Percentiles rank a stretch among this genome's conserved stretches.
These are phyloP conservation scores for Melolontha melolontha DNA, from an alignment of 2,888 invertebrate genomes.

Conservation along the genomic window DNA sequence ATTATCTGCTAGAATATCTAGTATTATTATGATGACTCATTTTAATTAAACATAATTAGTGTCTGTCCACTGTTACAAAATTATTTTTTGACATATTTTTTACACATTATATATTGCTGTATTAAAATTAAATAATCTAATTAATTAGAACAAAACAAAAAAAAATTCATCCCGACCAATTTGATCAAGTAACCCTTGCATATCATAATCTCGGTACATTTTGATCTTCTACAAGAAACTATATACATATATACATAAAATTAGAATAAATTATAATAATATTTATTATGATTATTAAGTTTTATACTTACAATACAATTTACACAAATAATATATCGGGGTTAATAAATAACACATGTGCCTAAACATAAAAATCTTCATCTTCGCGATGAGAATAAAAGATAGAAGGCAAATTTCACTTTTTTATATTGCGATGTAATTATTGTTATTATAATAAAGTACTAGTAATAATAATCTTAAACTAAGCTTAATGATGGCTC, in stretches of 20 bases:
- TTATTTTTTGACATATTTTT: constrained; percentile 3
- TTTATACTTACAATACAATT: too few species aligned
- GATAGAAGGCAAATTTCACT: constrained; percentile 8
- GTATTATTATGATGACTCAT: too few species aligned
- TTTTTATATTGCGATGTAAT: constrained; percentile 12
- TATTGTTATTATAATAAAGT: constrained; percentile 1
- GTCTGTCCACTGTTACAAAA: constrained; percentile 19
- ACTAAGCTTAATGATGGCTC: too few species aligned
- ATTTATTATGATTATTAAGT: constrained; percentile 3
- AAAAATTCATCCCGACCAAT: constrained; percentile 21
- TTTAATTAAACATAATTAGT: constrained; percentile 16
- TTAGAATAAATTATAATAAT: constrained; percentile 4
- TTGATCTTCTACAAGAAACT: constrained; percentile 15
- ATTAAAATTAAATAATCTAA: constrained; percentile 3
- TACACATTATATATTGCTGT: not conserved
- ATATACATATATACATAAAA: constrained; percentile 5
- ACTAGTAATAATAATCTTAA: not conserved
- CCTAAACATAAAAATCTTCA: constrained; percentile 38
- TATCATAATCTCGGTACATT: constrained; percentile 34
- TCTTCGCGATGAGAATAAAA: constrained; percentile 15
- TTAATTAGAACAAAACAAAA: not conserved
- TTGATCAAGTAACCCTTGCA: constrained; percentile 36
- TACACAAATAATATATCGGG: too few species aligned
- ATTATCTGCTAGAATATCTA: too few species aligned
- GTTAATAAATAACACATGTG: constrained; percentile 20